Percentiles rank a stretch among this genome's conserved stretches.
Conservation (phyloP, 1,140 invertebrate species). For the Polyergus mexicanus region DNA sequence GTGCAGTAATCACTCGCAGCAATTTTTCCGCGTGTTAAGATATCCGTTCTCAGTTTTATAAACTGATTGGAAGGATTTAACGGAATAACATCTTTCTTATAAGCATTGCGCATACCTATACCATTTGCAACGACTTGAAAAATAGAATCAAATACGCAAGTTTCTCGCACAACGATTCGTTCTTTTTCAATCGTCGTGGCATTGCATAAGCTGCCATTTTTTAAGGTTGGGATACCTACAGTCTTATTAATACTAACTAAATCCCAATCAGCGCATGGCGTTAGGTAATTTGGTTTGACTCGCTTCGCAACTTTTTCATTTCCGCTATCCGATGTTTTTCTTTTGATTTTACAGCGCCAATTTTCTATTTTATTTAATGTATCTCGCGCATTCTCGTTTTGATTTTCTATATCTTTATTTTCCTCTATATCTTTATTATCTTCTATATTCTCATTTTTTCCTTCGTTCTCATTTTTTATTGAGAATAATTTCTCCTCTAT, state of each 20-base stretch:
- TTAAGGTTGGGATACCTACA: background rate
- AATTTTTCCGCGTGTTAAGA: constrained; percentile 2
- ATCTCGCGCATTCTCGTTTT: constrained; percentile 15
- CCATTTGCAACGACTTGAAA: constrained; percentile 3
- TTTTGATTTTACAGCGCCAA: constrained; percentile 52
- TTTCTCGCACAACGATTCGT: background rate
- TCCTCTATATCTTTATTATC: too few relatives aligned
- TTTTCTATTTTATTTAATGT: constrained; percentile 54
- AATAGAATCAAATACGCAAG: constrained; percentile 9
- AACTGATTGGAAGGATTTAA: background rate
- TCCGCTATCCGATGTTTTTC: background rate
- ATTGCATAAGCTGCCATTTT: too few relatives aligned
- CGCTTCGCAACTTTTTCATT: background rate
- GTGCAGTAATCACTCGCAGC: background rate
- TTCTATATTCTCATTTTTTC: background rate
- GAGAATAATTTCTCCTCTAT: constrained; percentile 35
- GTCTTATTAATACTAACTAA: background rate
- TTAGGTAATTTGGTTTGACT: constrained; percentile 2
- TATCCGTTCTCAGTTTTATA: background rate
- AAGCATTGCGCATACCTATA: background rate
- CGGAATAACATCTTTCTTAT: background rate
- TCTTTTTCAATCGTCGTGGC: background rate
- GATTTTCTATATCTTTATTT: background rate
- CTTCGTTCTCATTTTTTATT: constrained; percentile 30
- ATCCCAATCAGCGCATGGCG: constrained; percentile 16